Conservation (phyloP, 2,797 vertebrate species). For the Eospalax fontanierii region DNA sequence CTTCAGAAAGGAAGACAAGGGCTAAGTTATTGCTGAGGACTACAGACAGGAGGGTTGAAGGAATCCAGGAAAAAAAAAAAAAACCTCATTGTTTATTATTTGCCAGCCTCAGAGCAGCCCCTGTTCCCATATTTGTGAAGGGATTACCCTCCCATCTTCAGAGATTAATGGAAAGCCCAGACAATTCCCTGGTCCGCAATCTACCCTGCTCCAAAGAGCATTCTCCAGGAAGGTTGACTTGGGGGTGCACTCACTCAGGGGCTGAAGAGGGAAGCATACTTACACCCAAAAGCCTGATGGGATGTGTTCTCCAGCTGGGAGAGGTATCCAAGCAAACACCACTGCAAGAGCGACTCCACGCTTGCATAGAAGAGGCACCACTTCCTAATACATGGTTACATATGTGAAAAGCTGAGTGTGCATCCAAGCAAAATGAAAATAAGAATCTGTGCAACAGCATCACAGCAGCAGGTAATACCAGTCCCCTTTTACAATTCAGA, state of each 20-base stretch:
- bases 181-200: constrained; percentile 77
- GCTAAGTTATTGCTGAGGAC: constrained; percentile 90
- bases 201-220: constrained; percentile 72
- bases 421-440: not conserved
- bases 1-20: constrained; percentile 89
- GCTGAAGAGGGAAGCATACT: not conserved
- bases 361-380: not conserved
- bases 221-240: constrained; percentile 48
- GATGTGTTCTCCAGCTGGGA: not conserved
- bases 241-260: not conserved
- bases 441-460: not conserved
- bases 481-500: not conserved
- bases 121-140: constrained; percentile 89
- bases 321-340: not conserved
- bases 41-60: constrained; percentile 78
- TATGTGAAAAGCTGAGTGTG: not conserved
- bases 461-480: not conserved
- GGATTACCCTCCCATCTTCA: constrained; percentile 88
- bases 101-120: constrained; percentile 84
- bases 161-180: constrained; percentile 86
- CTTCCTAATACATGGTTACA: not conserved
- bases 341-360: not conserved
- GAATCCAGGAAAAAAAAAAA: constrained; percentile 66
- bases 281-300: not conserved
- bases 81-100: constrained; percentile 88